phyloP scores from a whole-genome alignment of 2,113 vertebrate genomes.

The Leptobrachium leishanense region DNA sequence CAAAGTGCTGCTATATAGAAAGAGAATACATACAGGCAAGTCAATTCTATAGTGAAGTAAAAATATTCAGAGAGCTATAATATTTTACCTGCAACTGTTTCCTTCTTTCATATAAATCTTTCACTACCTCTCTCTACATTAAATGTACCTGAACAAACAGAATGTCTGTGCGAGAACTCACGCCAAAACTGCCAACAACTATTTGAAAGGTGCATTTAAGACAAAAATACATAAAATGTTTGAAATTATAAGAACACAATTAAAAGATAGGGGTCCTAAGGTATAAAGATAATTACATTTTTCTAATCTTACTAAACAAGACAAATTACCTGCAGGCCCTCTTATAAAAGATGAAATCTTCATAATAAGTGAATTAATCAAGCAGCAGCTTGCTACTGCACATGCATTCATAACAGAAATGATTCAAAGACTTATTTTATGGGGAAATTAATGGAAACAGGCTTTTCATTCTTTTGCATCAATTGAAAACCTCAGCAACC shows the following conservation, averaged over 20 bases:
- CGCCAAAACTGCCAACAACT: constrained; percentile 52
- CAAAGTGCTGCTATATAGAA: too few species aligned
- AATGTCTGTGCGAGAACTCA: constrained; percentile 22
- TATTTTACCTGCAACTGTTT: too few species aligned
- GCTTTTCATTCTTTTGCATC: constrained; percentile 99
- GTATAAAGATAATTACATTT: constrained; percentile 98
- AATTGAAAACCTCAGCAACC: constrained; percentile 99
- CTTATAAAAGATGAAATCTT: constrained; percentile 98
- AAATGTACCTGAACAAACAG: background rate
- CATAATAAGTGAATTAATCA: constrained; percentile 99
- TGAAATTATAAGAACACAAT: constrained; percentile 85
- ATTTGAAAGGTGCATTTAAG: constrained; percentile 37
- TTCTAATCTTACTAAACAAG: constrained; percentile 94
- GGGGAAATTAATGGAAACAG: constrained; percentile 99
- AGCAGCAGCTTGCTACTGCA: constrained; percentile 85
- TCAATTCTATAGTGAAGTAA: too few species aligned
- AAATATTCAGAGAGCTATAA: too few species aligned
- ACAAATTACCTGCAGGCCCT: constrained; percentile 99
- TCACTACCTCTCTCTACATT: background rate
- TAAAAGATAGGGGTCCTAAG: constrained; percentile 90
- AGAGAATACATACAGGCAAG: too few species aligned
- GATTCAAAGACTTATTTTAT: constrained; percentile 94
- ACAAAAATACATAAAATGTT: constrained; percentile 73
- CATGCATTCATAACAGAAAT: constrained; percentile 85
- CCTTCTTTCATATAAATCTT: background rate